phyloP scores from a whole-genome alignment of 2,113 vertebrate species.

The Myotis yumanensis region DNA sequence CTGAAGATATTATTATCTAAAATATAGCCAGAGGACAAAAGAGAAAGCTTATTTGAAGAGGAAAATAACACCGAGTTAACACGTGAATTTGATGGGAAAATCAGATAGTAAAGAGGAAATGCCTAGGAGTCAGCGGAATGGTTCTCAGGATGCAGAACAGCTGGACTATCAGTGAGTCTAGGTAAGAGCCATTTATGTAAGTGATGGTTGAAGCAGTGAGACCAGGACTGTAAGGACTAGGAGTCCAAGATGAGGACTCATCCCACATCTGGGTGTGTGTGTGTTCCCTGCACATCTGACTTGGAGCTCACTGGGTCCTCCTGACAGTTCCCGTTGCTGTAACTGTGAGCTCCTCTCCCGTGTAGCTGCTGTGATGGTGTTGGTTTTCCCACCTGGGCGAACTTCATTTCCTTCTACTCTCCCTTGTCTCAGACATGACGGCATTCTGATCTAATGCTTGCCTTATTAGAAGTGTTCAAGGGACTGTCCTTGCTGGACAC shows the following conservation, averaged over 20 bases:
- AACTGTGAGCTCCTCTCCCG: neutral
- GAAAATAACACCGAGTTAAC: conserved; percentile 49
- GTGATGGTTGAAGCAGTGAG: neutral
- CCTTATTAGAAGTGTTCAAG: neutral
- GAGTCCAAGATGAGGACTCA: too few relatives aligned
- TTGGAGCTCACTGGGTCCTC: neutral
- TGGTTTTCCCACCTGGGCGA: neutral
- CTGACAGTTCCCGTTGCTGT: neutral
- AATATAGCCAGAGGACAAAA: conserved; percentile 29
- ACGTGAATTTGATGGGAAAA: conserved; percentile 29
- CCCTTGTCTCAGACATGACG: neutral
- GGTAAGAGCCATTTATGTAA: neutral
- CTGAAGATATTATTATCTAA: neutral
- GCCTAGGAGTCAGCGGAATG: neutral
- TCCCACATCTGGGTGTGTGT: neutral
- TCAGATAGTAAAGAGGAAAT: conserved; percentile 7
- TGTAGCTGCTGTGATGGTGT: neutral
- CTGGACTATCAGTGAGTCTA: neutral
- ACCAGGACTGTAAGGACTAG: neutral
- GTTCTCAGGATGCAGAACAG: neutral
- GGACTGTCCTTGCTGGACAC: neutral
- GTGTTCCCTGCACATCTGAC: neutral
- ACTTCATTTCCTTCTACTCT: neutral
- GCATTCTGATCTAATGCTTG: neutral
- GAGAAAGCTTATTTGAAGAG: conserved; percentile 27